Evolutionary conservation across 2,113 vertebrate species (phyloP).

Genomic region (Choloepus hoffmanni): DNA sequence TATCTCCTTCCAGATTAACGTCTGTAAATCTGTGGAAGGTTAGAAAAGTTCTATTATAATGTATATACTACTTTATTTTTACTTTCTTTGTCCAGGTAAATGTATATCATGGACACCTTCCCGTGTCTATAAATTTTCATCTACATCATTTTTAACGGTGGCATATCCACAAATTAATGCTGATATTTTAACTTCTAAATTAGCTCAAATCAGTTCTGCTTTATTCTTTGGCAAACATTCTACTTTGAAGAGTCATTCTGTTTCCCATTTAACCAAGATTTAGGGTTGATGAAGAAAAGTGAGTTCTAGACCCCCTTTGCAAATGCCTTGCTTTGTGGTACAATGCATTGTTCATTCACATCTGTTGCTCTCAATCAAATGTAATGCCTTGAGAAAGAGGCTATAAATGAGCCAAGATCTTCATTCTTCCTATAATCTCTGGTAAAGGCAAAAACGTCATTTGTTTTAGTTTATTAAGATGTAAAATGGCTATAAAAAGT

Average conservation of each 20-base stretch:
- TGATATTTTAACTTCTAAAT: slow-evolving; percentile 32
- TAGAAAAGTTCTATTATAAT: background rate
- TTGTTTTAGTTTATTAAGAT: slow-evolving; percentile 67
- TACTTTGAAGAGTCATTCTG: background rate
- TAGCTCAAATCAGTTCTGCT: background rate
- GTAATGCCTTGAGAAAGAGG: background rate
- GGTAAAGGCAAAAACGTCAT: slow-evolving; percentile 33
- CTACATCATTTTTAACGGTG: background rate
- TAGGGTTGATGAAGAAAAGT: background rate
- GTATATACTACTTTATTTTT: background rate
- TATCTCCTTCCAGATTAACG: background rate
- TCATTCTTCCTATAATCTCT: slow-evolving; percentile 46
- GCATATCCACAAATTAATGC: background rate
- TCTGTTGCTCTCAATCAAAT: slow-evolving; percentile 31
- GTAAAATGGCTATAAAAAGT: slow-evolving; percentile 49
- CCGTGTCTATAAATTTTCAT: background rate
- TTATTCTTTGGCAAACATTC: background rate
- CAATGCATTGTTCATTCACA: background rate
- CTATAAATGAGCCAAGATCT: background rate
- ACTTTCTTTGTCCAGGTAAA: background rate
- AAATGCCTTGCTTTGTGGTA: background rate
- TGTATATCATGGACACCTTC: background rate
- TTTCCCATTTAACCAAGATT: background rate
- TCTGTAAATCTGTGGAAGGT: background rate
- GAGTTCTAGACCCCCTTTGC: background rate